Conservation (phyloP, 2,113 vertebrate genomes). For the Toxotes chatareus region DNA sequence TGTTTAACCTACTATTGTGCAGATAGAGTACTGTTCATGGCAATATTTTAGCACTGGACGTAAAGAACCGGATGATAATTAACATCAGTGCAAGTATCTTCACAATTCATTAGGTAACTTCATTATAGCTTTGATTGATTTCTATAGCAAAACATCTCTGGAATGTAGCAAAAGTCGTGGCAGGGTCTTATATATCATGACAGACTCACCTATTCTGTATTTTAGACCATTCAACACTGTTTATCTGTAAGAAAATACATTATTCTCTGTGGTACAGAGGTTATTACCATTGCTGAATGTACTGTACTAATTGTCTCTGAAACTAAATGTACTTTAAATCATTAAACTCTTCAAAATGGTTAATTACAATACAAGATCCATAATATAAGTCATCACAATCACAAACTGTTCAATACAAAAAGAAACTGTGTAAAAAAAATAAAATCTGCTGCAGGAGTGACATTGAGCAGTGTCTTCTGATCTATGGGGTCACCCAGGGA, state of each 20-base stretch:
- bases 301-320: conserved; percentile 57
- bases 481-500: neutral
- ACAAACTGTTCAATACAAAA: neutral
- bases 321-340: conserved; percentile 66
- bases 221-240: conserved; percentile 28
- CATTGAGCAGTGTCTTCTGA: too few relatives aligned
- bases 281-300: conserved; percentile 54
- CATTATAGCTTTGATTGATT: neutral
- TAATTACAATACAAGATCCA: neutral
- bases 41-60: conserved; percentile 1
- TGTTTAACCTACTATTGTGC: conserved; percentile 41
- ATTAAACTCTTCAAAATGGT: neutral
- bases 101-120: neutral
- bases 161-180: neutral
- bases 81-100: neutral
- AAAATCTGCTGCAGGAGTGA: neutral
- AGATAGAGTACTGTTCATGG: conserved; percentile 7
- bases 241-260: conserved; percentile 20
- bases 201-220: conserved; percentile 26
- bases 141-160: conserved; percentile 14
- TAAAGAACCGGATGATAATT: conserved; percentile 11
- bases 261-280: conserved; percentile 44
- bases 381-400: neutral
- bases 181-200: conserved; percentile 15
- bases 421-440: neutral